Evolutionary conservation across 1,140 invertebrate species (phyloP), one percentile per base, ranked within the genome.

Genomic region (Drosophila virilis): DNA sequence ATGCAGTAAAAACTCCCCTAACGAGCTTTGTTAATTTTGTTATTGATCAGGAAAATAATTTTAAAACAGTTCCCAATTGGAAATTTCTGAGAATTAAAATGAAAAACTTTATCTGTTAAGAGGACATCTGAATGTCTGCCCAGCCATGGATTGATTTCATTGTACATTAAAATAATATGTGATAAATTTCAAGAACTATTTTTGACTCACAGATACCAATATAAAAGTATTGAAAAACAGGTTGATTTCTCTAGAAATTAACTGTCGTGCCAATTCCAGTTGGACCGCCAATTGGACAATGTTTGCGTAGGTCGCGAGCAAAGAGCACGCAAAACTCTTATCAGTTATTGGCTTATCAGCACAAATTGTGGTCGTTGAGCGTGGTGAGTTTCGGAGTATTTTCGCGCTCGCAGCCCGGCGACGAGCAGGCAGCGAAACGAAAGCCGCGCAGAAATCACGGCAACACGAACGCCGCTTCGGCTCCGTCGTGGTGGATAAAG

Each of bases 371-470:
- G 12, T 32, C 80, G 72, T 71, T 83, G 74, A 66, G 4, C 0
- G 13, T 38, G 12, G 17, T 90, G 84, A 70, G 35, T 89, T 89
- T 90, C 83, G 83, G 83, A 89, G 69, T 88, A 17, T n/a, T 32
- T 40, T 42, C 33, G 9, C 66, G 38, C 71, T 66, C 69, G 68
- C 43, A 54, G 52, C 22, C 22, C 51, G 48, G 69, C 37, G 58
- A 55, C 58, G 17, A 61, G 37, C 61, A 38, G 17, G 75, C 78
- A 70, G 38, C 42, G 50, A 78, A 70, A 78, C 81, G 9, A 1
- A 28, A 80, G 61, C 59, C 78, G 78, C 74, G 43, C 77, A 77
- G 73, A 74, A 74, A 80, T 77, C 78, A 74, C 74, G 66, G 73
- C 77, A 77, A 80, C 60, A 52, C 32, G 37, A 73, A 61, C 58